Percentiles rank a stretch among this genome's conserved stretches.
Evolutionary conservation across 1,140 invertebrate species (phyloP).

Genomic region (Harpegnathos saltator): DNA sequence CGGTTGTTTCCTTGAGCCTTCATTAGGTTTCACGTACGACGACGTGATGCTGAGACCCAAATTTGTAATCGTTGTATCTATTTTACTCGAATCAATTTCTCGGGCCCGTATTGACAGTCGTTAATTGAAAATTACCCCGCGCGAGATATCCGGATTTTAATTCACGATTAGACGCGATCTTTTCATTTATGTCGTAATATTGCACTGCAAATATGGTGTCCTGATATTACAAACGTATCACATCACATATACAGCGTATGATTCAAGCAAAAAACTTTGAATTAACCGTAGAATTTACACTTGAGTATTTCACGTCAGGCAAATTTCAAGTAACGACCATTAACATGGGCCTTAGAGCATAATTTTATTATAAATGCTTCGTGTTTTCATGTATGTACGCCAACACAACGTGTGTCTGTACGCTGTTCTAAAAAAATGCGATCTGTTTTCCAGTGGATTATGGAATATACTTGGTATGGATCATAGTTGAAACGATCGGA

Average conservation of each 20-base stretch:
- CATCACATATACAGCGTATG: too few relatives aligned
- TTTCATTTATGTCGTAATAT: too few relatives aligned
- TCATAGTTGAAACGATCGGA: conserved; percentile 44
- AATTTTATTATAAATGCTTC: conserved; percentile 62
- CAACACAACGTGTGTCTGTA: conserved; percentile 37
- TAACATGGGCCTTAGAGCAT: conserved; percentile 11
- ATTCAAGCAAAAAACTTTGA: too few relatives aligned
- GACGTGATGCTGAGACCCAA: conserved; percentile 43
- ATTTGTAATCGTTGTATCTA: conserved; percentile 62
- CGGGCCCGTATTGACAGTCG: too few relatives aligned
- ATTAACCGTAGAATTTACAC: too few relatives aligned
- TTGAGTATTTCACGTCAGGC: too few relatives aligned
- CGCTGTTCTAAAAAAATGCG: conserved; percentile 47
- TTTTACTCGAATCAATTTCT: conserved; percentile 60
- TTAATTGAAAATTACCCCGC: too few relatives aligned
- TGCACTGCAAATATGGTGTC: too few relatives aligned
- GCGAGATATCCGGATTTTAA: too few relatives aligned
- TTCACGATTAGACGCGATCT: too few relatives aligned
- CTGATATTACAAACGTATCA: too few relatives aligned
- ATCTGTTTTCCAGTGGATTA: conserved; percentile 34
- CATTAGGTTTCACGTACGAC: conserved; percentile 45
- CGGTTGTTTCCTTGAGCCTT: conserved; percentile 31
- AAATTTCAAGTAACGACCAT: too few relatives aligned
- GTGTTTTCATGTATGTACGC: conserved; percentile 62
- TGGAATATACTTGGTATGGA: conserved; percentile 31